These are phyloP conservation scores for Brachymystax lenok DNA, from an alignment of 2,797 vertebrate genomes.

Conservation along the genomic window DNA sequence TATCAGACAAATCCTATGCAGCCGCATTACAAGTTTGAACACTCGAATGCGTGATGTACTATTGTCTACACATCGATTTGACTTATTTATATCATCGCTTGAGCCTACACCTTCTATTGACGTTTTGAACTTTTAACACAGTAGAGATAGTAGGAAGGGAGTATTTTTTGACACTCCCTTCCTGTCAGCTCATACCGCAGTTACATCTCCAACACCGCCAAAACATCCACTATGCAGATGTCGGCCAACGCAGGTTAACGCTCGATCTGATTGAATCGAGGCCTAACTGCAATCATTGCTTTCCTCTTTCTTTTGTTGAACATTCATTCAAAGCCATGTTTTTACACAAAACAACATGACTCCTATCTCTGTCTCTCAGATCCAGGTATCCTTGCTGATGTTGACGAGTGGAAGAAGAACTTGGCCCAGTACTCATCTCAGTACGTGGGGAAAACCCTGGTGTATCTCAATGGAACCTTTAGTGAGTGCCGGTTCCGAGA, in stretches of 20 bases:
- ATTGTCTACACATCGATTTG: too few relatives aligned
- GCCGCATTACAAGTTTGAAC: too few relatives aligned
- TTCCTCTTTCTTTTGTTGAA: background rate
- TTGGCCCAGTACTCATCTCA: conserved; percentile 78
- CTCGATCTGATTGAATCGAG: background rate
- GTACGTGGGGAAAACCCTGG: conserved; percentile 83
- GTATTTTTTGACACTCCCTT: too few relatives aligned
- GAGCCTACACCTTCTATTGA: too few relatives aligned
- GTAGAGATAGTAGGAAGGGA: too few relatives aligned
- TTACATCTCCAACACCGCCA: background rate
- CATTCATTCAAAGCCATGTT: background rate
- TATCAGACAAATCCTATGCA: too few relatives aligned
- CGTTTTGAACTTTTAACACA: too few relatives aligned
- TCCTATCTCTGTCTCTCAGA: conserved; percentile 64
- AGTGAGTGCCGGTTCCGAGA: conserved; percentile 84
- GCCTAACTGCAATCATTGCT: background rate
- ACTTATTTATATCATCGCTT: too few relatives aligned
- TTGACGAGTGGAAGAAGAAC: conserved; percentile 76
- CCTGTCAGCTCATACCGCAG: background rate
- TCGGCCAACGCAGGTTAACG: too few relatives aligned
- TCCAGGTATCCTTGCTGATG: conserved; percentile 75
- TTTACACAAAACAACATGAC: background rate
- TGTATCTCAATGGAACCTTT: conserved; percentile 86
- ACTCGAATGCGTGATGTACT: too few relatives aligned
- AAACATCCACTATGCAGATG: background rate